Base-by-base conservation (phyloP, 2,113 vertebrate species). In the Ranitomeya imitator region DNA sequence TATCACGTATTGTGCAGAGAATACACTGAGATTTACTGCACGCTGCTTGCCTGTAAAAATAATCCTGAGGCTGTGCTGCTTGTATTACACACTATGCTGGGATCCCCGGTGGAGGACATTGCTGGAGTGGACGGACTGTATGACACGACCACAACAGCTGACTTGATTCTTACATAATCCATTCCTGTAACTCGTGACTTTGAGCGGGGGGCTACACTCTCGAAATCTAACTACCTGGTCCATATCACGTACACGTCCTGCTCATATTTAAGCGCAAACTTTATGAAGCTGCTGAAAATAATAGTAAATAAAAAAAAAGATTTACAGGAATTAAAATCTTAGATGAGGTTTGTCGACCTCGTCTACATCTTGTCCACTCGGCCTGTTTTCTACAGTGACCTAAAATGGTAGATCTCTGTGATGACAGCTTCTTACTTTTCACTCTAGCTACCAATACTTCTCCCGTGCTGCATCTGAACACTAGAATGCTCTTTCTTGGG, bases 101-200 rank as follows among this genome's bases (percentile, higher is more conserved):
- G 73, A 78, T 86, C 63, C 85, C 74, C 85, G 45, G 21, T 77
- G 57, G 85, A 59, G 77, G 73, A 86, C 57, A 74, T 12, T 59
- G 69, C 14, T 23, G 65, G 83, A 26, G 14, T 21, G 21, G 63
- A 11, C 1, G n/a, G 69, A 18, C 31, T 21, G 14, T 0, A 26
- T 86, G 74, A 79, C 76, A 79, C 54, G 45, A 51, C 18, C 74
- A 79, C 74, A 79, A 79, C 85, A 86, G 85, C 85, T 86, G 85
- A 86, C 13, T 31, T n/a, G 12, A 52, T 19, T 21, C 69, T 61
- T 54, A 45, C 74, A 23, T 45, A 63, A 63, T 86, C 65, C 59
- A 77, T 65, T 65, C 59, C 74, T 78, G 59, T 9, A 13, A 23
- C 85, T 61, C 45, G 73, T 86, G 71, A 86, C 59, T 61, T 16